phyloP scores from a whole-genome alignment of 2,797 vertebrate genomes.

The Arctocebus calabarensis region DNA sequence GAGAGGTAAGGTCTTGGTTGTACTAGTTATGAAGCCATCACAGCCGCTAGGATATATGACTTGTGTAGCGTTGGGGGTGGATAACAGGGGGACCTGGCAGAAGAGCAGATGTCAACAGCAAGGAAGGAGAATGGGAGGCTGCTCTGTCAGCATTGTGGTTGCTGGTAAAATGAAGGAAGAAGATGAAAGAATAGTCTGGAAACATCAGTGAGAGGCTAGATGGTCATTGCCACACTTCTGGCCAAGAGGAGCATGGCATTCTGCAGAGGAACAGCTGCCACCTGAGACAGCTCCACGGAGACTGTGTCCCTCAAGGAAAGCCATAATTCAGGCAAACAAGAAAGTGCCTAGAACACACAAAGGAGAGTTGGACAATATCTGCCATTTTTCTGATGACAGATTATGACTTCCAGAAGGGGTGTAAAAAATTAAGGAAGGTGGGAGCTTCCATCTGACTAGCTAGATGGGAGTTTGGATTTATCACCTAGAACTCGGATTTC shows the following conservation, averaged over 20 bases:
- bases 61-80: neutral
- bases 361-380: neutral
- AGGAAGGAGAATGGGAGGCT: too few relatives aligned
- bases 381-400: neutral
- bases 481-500: neutral
- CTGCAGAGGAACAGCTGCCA: neutral
- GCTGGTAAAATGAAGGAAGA: neutral
- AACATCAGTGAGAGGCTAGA: neutral
- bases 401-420: neutral
- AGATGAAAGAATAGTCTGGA: neutral
- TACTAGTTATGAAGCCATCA: neutral
- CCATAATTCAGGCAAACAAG: neutral
- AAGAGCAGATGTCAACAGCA: neutral
- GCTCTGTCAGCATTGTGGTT: neutral
- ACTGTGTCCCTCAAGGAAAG: neutral
- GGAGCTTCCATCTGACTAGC: neutral
- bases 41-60: neutral
- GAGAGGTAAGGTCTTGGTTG: neutral
- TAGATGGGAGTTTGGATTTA: neutral
- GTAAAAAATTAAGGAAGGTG: neutral
- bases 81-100: neutral
- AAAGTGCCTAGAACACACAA: neutral
- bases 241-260: neutral
- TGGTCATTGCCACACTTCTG: neutral
- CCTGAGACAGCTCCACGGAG: neutral